These are phyloP conservation scores for Lanistes nyassanus DNA, from an alignment of 1,140 invertebrate genomes.

Conservation along the genomic window DNA sequence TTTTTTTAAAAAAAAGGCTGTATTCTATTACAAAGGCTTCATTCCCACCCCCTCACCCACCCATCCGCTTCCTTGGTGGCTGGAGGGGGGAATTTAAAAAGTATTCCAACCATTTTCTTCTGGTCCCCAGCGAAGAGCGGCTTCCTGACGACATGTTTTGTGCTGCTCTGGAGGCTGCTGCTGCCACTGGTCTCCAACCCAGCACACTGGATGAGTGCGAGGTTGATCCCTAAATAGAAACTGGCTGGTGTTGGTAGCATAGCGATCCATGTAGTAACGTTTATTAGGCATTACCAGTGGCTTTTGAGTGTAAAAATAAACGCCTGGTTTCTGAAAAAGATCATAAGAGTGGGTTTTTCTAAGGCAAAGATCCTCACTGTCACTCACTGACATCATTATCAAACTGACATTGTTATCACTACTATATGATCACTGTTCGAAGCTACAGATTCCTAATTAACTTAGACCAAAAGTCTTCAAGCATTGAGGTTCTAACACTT, in stretches of 20 bases:
- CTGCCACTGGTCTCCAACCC: slow-evolving; percentile 56
- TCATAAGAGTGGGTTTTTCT: too few species aligned
- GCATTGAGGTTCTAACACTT: too few species aligned
- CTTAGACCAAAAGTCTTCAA: too few species aligned
- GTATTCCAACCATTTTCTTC: slow-evolving; percentile 56
- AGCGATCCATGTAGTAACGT: slow-evolving; percentile 52
- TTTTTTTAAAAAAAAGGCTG: too few species aligned
- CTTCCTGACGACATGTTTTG: slow-evolving; percentile 54
- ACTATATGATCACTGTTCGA: too few species aligned
- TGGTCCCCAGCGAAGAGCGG: slow-evolving; percentile 61
- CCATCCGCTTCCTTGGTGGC: too few species aligned
- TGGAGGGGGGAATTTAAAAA: slow-evolving; percentile 2
- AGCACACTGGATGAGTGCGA: slow-evolving; percentile 53
- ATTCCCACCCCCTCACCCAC: too few species aligned
- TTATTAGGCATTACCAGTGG: slow-evolving; percentile 40
- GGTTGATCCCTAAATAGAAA: slow-evolving; percentile 52
- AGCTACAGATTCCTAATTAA: too few species aligned
- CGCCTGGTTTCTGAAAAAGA: background rate
- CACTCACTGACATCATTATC: too few species aligned
- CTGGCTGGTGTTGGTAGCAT: slow-evolving; percentile 57
- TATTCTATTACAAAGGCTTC: too few species aligned
- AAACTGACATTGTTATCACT: too few species aligned
- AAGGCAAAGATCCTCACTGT: too few species aligned
- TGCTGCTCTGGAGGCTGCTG: slow-evolving; percentile 51
- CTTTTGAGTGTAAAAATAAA: slow-evolving; percentile 31